These are phyloP conservation scores for Drosophila elegans DNA, from an alignment of 1,140 invertebrate species.

Conservation along the genomic window DNA sequence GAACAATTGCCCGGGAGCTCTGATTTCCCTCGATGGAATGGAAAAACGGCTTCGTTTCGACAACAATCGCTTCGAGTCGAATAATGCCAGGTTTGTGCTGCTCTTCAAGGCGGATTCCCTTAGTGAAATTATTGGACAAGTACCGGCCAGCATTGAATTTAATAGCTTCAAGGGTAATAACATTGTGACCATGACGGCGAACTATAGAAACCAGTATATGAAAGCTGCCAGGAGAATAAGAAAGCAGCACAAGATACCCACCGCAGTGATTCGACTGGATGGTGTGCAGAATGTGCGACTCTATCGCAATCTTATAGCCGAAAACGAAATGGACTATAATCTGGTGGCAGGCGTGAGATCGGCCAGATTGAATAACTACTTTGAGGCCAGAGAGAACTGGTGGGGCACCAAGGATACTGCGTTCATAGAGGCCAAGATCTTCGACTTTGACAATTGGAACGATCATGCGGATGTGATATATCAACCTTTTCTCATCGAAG, in stretches of 20 bases:
- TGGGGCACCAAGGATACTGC: constrained; percentile 93
- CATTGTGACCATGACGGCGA: constrained; percentile 72
- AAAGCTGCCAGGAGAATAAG: constrained; percentile 46
- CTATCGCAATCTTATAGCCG: constrained; percentile 94
- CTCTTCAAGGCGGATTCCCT: constrained; percentile 96
- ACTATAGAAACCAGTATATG: constrained; percentile 58
- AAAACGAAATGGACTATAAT: constrained; percentile 96
- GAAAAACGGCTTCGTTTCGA: constrained; percentile 96
- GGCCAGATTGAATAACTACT: constrained; percentile 93
- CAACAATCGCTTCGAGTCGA: constrained; percentile 91
- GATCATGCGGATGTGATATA: constrained; percentile 97
- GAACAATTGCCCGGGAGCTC: constrained; percentile 93
- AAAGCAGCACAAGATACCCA: constrained; percentile 86
- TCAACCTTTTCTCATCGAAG: constrained; percentile 93
- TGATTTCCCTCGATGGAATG: constrained; percentile 96
- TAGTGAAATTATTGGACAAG: constrained; percentile 95
- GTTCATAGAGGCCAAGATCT: constrained; percentile 93
- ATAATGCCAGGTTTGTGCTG: constrained; percentile 94
- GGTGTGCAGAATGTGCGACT: constrained; percentile 97
- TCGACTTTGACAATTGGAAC: constrained; percentile 99
- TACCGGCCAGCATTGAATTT: constrained; percentile 91
- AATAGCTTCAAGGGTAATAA: constrained; percentile 93
- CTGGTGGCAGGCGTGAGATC: constrained; percentile 96
- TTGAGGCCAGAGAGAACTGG: constrained; percentile 97
- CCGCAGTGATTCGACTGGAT: constrained; percentile 95